phyloP scores from a whole-genome alignment of 2,888 invertebrate species.

The Portevinia maculata region DNA sequence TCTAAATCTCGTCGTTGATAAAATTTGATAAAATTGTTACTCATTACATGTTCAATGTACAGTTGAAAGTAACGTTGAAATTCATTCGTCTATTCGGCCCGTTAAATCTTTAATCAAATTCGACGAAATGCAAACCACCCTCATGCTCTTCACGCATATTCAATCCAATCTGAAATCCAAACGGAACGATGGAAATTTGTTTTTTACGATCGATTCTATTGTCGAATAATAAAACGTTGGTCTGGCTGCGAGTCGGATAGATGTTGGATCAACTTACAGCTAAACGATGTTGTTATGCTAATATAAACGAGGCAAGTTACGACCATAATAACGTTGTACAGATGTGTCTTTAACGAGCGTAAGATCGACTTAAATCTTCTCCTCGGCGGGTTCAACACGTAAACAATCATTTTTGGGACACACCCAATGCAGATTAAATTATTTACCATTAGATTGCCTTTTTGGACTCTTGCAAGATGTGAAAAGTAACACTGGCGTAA shows the following conservation, averaged over 20 bases:
- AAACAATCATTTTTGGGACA: constrained; percentile 15
- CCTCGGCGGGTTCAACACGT: constrained; percentile 8
- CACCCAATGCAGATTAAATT: constrained; percentile 32
- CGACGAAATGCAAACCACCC: constrained; percentile 16
- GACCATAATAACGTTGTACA: constrained; percentile 30
- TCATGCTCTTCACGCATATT: constrained; percentile 37
- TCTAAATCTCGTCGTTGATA: no score
- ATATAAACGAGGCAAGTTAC: constrained; percentile 21
- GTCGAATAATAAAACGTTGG: constrained; percentile 58
- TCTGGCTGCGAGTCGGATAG: constrained; percentile 16
- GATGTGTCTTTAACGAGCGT: constrained; percentile 44
- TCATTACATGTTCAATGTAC: no score
- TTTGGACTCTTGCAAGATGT: no score
- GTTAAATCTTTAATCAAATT: constrained; percentile 22
- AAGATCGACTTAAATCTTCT: constrained; percentile 21
- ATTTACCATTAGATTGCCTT: neutral
- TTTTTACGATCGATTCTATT: constrained; percentile 61
- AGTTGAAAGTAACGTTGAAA: neutral
- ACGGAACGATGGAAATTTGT: constrained; percentile 30
- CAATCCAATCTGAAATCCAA: constrained; percentile 14
- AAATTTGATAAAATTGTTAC: no score
- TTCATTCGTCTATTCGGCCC: constrained; percentile 13
- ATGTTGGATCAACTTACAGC: constrained; percentile 34
- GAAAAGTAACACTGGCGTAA: neutral
- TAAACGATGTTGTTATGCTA: constrained; percentile 29